Evolutionary conservation across 2,113 vertebrate species (phyloP).

Genomic region (Rhadina sibilatrix): DNA sequence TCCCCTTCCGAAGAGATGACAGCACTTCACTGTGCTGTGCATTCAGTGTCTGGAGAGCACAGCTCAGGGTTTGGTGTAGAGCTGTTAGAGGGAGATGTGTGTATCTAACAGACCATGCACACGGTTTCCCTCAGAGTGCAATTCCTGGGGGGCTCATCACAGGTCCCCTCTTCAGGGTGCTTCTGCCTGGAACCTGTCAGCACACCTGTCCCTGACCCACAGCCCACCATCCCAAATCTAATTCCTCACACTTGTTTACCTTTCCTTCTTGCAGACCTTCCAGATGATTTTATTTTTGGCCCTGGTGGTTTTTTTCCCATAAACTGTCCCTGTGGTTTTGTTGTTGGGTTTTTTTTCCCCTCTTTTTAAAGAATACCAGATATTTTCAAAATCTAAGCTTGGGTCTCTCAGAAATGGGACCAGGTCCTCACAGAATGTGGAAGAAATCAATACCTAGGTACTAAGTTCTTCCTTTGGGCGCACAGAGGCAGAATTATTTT

Average conservation of each 20-base stretch:
- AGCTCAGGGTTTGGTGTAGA: background rate
- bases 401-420: background rate
- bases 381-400: background rate
- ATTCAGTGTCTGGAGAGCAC: background rate
- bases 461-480: background rate
- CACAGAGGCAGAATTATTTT: background rate
- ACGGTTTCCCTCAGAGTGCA: accelerated
- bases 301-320: accelerated
- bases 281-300: background rate
- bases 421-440: background rate
- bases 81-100: background rate
- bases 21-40: background rate
- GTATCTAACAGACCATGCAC: background rate
- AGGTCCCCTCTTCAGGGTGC: background rate
- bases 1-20: background rate
- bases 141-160: accelerated
- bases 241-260: background rate
- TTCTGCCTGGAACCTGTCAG: background rate
- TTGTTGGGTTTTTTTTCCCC: background rate
- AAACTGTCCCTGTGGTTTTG: background rate
- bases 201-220: accelerated
- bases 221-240: background rate
- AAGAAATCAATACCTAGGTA: background rate
- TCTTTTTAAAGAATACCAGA: background rate
- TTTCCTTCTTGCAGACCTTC: background rate